These are phyloP conservation scores for Pogonocichla stellata DNA, from an alignment of 2,113 vertebrate genomes.

Conservation along the genomic window DNA sequence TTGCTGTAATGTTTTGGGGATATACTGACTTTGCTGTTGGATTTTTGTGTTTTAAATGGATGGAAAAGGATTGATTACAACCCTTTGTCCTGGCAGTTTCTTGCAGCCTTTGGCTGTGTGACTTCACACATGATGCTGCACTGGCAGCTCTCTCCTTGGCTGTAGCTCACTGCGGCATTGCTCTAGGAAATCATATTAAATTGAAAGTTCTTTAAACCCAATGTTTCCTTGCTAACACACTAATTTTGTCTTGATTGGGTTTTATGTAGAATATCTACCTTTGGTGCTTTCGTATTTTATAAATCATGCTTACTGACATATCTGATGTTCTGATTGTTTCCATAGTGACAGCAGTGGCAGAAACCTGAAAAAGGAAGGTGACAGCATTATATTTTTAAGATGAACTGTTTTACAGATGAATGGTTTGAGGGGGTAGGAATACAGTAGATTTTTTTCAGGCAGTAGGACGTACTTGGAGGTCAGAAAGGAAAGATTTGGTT, in stretches of 20 bases:
- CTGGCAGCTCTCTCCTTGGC: not conserved
- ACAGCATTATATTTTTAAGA: slow-evolving; percentile 32
- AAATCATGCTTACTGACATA: slow-evolving; percentile 9
- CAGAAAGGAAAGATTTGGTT: not conserved
- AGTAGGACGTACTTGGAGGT: not conserved
- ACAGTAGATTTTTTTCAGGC: not conserved
- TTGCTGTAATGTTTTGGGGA: not conserved
- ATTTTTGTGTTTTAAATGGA: not conserved
- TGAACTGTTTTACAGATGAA: slow-evolving; percentile 1
- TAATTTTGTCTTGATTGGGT: slow-evolving; percentile 23
- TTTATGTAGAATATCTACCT: not conserved
- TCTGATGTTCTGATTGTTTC: slow-evolving; percentile 52
- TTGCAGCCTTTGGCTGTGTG: slow-evolving; percentile 8
- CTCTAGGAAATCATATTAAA: not conserved
- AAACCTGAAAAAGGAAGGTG: slow-evolving; percentile 26
- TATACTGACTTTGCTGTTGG: not conserved
- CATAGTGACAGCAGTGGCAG: slow-evolving; percentile 53
- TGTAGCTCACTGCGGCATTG: not conserved
- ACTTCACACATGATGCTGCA: not conserved
- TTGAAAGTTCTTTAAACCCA: not conserved
- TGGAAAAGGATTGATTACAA: not conserved
- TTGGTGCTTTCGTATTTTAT: not conserved
- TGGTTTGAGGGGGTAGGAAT: not conserved
- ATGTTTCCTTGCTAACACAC: not conserved
- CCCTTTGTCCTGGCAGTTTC: not conserved